Base-by-base conservation (phyloP, 1,140 invertebrate species). In the Diorhabda elongata region DNA sequence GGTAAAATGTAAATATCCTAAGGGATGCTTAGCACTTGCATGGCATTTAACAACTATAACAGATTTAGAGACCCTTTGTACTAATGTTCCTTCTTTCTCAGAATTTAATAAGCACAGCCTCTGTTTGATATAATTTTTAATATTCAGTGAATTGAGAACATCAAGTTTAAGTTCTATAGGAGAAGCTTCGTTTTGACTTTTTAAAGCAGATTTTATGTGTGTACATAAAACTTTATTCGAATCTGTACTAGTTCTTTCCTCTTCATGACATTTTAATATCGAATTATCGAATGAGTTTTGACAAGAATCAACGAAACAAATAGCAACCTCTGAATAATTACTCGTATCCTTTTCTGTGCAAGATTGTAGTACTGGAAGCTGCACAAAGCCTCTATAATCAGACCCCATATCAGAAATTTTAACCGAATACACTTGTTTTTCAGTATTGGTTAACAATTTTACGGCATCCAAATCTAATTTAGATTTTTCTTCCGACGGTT, bases 1-100 rank as follows among this genome's bases (percentile, higher is more conserved):
- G 9, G 86, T 85, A 80, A 91, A 88, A 81, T 93, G 91, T 45
- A 93, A 81, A 78, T 91, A 92, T 5, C 91, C 91, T 26, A 93
- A 81, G 5, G 90, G 90, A 77, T 92, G 87, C 74, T 89, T 89
- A 2, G 86, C 82, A 67, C 86, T 87, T 9, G 85, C 83, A 79
- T 90, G 88, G 79, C 90, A 92, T 79, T 90, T 91, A 0, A 93
- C 90, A 57, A 88, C 91, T 88, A 93, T 90, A 47, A 90, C 88
- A 73, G 87, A 87, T 80, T 90, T 91, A 2, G 91, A 90, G 42
- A 93, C 87, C 75, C 91, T 84, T 78, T 94, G 91, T 6, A 94
- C 90, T 8, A 92, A 79, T 2, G 89, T 88, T 41, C 88, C 89
- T 41, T 85, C 83, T 7, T 86, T 87, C 79, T 90, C 87, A 7